These are phyloP conservation scores for Lasaia peninsularis DNA, from an alignment of 1,140 invertebrate genomes.

Conservation along the genomic window DNA sequence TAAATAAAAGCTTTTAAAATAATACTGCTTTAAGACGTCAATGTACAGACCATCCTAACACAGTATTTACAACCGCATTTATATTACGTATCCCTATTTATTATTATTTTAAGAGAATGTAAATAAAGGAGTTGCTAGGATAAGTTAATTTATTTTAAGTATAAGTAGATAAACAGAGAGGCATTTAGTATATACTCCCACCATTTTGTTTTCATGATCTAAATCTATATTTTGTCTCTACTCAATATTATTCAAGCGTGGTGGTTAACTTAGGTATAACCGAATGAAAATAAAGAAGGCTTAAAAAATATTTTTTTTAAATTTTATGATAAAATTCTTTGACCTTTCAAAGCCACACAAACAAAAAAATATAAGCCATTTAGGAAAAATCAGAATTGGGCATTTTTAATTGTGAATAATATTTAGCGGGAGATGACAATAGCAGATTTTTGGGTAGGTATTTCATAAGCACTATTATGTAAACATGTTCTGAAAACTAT, in stretches of 20 bases:
- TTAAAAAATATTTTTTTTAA: too few species aligned
- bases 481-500: too few species aligned
- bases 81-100: not conserved
- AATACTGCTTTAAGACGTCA: too few species aligned
- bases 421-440: too few species aligned
- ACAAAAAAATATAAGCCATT: too few species aligned
- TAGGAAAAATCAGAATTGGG: too few species aligned
- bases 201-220: not conserved
- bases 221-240: not conserved
- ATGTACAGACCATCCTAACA: not conserved
- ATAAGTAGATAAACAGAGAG: not conserved
- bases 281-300: not conserved
- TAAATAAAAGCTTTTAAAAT: too few species aligned
- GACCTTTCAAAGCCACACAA: too few species aligned
- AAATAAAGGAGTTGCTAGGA: not conserved
- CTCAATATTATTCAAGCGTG: not conserved
- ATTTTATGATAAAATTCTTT: too few species aligned
- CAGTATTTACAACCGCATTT: constrained; percentile 2
- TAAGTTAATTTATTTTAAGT: constrained; percentile 1
- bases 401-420: too few species aligned
- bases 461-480: too few species aligned
- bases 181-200: constrained; percentile 3
- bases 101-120: not conserved
- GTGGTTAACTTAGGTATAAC: not conserved
- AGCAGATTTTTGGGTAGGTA: too few species aligned